Evolutionary conservation across 2,888 invertebrate genomes (phyloP), one percentile per base, ranked within the genome.

Genomic region (Phortica okadai): DNA sequence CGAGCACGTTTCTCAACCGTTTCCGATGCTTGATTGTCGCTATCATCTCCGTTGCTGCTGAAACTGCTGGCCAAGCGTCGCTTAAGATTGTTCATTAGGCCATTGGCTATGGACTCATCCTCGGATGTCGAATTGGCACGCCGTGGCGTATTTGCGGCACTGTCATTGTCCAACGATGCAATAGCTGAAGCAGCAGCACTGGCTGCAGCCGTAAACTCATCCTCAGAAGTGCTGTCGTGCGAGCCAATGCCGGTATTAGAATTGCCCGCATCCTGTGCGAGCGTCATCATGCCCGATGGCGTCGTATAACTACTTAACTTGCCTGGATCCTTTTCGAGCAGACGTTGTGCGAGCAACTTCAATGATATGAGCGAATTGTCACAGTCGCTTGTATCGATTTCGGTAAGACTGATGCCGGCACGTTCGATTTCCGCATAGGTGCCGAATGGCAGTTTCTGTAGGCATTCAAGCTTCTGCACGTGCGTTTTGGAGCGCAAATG

Each of bases 401-500:
- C 97, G 78, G 97, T 97, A 82, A 98, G 93, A 92, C 97, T 96
- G 79, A 96, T 95, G 81, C 96, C 97, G 59, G 96, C 96, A 70
- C 97, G 93, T 92, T 97, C 98, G 89, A 99, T 95, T 92, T 98
- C 97, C 10, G 97, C 97, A 90, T 97, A 98, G 66, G 98, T 96
- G 74, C 98, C 98, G 89, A 97, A 97, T 0, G 98, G 98, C 82
- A 99, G 92, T 92, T 98, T 98, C 76, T 97, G 97, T 80, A 97
- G 92, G 90, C 97, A 97, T 91, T 98, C 98, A 80, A 98, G 93
- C 86, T 97, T 95, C 95, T 97, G 97, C 62, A 98, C 97, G 90
- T 99, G 99, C 94, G 97, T 96, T 93, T 98, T 98, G 81, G 98
- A 98, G 76, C 99, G 94, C 79, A 99, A 93, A 93, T 99, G 99